Percentiles rank a stretch among this genome's conserved stretches.
Evolutionary conservation across 2,113 vertebrate species (phyloP).

Genomic region (Bos javanicus): DNA sequence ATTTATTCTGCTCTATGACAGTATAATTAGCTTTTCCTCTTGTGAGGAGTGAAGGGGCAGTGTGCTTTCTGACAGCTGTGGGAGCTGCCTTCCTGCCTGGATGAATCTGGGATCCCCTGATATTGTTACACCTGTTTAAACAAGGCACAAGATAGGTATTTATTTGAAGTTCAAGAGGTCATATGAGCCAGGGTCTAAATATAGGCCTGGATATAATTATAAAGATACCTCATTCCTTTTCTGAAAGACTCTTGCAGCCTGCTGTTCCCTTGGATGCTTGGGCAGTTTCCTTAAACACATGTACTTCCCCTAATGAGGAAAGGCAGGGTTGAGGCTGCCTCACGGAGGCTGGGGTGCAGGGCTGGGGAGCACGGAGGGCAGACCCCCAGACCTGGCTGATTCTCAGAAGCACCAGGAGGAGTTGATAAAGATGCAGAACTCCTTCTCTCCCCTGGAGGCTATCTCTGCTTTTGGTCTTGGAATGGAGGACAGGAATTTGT

Average conservation of each 20-base stretch:
- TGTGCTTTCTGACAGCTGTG: slow-evolving; percentile 51
- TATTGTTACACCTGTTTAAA: slow-evolving; percentile 78
- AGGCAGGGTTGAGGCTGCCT: not conserved
- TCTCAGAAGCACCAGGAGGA: not conserved
- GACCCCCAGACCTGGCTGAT: not conserved
- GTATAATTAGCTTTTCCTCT: slow-evolving; percentile 60
- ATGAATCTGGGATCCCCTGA: slow-evolving; percentile 59
- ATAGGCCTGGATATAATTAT: slow-evolving; percentile 67
- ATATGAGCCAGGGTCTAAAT: slow-evolving; percentile 60
- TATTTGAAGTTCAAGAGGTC: slow-evolving; percentile 73
- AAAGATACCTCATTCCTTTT: slow-evolving; percentile 71
- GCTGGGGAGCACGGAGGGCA: too few species aligned
- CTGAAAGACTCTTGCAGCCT: slow-evolving; percentile 59
- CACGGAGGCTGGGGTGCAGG: rapidly evolving
- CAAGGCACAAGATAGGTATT: slow-evolving; percentile 68
- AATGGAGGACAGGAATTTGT: not conserved
- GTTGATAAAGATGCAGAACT: not conserved
- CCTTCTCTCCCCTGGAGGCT: not conserved
- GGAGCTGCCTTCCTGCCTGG: slow-evolving; percentile 59
- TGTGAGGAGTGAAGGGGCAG: slow-evolving; percentile 63
- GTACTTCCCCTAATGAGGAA: not conserved
- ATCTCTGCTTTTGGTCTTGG: not conserved
- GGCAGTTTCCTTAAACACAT: not conserved
- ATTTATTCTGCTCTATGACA: slow-evolving; percentile 62
- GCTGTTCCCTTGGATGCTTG: slow-evolving; percentile 3